Percentiles rank a stretch among this genome's conserved stretches.
These are phyloP conservation scores for Pangasius djambal DNA, from an alignment of 2,797 vertebrate species.

Conservation along the genomic window DNA sequence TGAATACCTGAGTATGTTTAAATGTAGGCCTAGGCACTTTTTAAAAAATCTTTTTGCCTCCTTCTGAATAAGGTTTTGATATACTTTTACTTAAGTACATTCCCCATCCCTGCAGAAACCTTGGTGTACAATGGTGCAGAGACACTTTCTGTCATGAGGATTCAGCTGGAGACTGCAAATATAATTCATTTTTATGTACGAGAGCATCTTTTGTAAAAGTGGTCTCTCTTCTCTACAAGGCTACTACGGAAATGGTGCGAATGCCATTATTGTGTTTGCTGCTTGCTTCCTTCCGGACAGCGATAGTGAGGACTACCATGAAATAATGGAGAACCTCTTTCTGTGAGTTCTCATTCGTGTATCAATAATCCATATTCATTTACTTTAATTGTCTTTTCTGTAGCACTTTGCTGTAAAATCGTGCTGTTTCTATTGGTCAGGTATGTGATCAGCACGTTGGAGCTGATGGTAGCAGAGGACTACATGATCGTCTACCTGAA, in stretches of 20 bases:
- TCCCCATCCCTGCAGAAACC: neutral
- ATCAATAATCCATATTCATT: neutral
- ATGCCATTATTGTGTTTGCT: conserved; percentile 98
- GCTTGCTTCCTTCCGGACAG: conserved; percentile 98
- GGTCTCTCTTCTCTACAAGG: conserved; percentile 73
- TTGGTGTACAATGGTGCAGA: neutral
- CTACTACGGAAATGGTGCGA: conserved; percentile 92
- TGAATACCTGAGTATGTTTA: neutral
- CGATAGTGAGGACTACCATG: conserved; percentile 90
- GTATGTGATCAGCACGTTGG: conserved; percentile 97
- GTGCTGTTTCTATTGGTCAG: conserved; percentile 65
- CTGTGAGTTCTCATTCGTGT: conserved; percentile 82
- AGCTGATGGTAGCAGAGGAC: conserved; percentile 97
- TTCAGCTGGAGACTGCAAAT: neutral
- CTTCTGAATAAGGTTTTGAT: neutral
- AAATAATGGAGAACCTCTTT: conserved; percentile 99
- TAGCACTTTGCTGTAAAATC: neutral
- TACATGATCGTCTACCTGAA: conserved; percentile 98
- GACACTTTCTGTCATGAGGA: neutral
- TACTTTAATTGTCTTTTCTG: neutral
- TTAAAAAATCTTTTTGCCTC: neutral
- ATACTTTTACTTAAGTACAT: neutral
- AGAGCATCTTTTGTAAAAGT: neutral
- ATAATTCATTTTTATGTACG: neutral
- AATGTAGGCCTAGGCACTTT: neutral